Conservation (phyloP, 1,140 invertebrate species). For the Papilio helenus region DNA sequence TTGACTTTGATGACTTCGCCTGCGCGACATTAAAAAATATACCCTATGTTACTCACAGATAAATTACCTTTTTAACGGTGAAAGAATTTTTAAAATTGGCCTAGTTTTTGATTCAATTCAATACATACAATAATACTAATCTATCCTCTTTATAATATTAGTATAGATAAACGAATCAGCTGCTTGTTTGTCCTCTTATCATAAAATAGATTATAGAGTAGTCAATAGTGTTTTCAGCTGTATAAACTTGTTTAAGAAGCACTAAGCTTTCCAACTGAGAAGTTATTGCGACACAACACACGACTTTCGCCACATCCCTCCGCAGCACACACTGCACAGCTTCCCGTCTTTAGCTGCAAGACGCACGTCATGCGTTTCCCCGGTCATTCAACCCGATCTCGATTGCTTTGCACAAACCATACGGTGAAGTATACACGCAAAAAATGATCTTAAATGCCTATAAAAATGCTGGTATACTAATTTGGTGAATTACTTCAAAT, state of each 20-base stretch:
- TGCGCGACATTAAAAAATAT: too few relatives aligned
- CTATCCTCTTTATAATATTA: too few relatives aligned
- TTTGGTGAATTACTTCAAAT: too few relatives aligned
- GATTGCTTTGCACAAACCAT: background rate
- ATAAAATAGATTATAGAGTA: background rate
- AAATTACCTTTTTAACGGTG: too few relatives aligned
- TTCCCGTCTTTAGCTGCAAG: conserved; percentile 17
- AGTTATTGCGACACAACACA: conserved; percentile 6
- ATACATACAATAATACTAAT: too few relatives aligned
- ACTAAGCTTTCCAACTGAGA: background rate
- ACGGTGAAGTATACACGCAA: background rate
- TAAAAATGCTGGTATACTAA: background rate
- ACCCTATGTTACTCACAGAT: too few relatives aligned
- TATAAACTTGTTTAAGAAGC: background rate
- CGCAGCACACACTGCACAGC: background rate
- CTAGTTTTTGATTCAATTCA: too few relatives aligned
- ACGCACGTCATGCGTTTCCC: conserved; percentile 25
- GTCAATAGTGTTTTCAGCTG: background rate
- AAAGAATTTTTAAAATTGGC: too few relatives aligned
- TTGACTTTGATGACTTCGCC: too few relatives aligned
- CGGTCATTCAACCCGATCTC: conserved; percentile 18
- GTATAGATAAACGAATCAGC: too few relatives aligned
- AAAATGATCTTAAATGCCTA: background rate
- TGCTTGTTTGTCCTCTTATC: background rate
- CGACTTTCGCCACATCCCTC: conserved; percentile 33